A percentile compares a stretch with the other conserved stretches of the same genome.
Conservation (phyloP, 2,888 invertebrate species). For the Labia minor region DNA sequence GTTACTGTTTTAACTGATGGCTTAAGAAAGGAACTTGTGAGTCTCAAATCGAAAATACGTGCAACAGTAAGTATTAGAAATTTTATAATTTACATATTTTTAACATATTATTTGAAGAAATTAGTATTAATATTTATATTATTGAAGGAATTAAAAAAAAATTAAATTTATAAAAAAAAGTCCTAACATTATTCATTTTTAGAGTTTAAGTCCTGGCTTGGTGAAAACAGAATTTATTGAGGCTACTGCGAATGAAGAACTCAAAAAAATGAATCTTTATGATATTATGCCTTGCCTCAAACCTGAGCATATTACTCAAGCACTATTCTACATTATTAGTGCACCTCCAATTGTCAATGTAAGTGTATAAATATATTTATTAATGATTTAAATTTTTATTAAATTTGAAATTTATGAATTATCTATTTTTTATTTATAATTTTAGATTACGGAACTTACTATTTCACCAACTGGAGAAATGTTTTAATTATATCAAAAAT, state of each 20-base stretch:
- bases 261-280: conserved; percentile 28
- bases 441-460: conserved; percentile 16
- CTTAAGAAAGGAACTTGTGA: background rate
- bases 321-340: conserved; percentile 34
- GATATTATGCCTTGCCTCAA: conserved; percentile 29
- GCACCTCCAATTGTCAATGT: conserved; percentile 33
- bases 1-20: conserved; percentile 1
- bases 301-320: conserved; percentile 36
- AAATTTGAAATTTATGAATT: background rate
- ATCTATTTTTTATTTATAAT: background rate
- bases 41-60: background rate
- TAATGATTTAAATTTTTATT: background rate
- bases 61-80: background rate
- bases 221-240: conserved; percentile 38
- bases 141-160: too few relatives aligned
- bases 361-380: conserved; percentile 23
- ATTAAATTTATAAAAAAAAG: too few relatives aligned
- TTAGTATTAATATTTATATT: too few relatives aligned
- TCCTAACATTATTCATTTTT: too few relatives aligned
- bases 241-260: background rate
- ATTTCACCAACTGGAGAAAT: conserved; percentile 5
- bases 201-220: conserved; percentile 40
- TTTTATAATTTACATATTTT: too few relatives aligned
- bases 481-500: too few relatives aligned
- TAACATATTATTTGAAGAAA: too few relatives aligned